phyloP scores from a whole-genome alignment of 2,113 vertebrate genomes.

The Oncorhynchus gorbuscha region DNA sequence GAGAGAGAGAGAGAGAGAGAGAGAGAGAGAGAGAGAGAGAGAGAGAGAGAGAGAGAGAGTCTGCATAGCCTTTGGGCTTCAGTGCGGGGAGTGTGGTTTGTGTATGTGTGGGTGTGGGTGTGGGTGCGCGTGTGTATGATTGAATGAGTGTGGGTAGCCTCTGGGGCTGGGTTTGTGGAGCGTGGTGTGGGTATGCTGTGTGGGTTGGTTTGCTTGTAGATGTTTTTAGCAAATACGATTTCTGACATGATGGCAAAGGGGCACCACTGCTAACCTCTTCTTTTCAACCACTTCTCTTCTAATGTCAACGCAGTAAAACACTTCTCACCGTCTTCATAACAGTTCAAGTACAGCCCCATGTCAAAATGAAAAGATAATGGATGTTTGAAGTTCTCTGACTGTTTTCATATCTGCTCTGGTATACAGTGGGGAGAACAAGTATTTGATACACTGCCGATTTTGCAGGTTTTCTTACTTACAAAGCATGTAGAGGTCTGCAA shows the following conservation, averaged over 20 bases:
- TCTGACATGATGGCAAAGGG: slow-evolving; percentile 49
- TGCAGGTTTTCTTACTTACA: too few relatives aligned
- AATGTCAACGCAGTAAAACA: slow-evolving; percentile 34
- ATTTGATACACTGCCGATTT: too few relatives aligned
- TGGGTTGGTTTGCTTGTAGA: slow-evolving; percentile 63
- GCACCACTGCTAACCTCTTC: slow-evolving; percentile 32
- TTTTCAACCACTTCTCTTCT: slow-evolving; percentile 50
- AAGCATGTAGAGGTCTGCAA: too few relatives aligned
- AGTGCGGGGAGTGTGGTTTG: slow-evolving; percentile 12
- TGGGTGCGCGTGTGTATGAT: slow-evolving; percentile 1
- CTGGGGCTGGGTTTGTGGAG: slow-evolving; percentile 12
- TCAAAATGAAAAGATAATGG: slow-evolving; percentile 29
- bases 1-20: too few relatives aligned
- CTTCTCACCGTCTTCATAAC: slow-evolving; percentile 30
- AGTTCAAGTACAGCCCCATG: slow-evolving; percentile 29
- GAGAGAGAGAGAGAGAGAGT: slow-evolving; percentile 21
- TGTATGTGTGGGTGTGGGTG: neutral
- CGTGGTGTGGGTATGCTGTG: slow-evolving; percentile 47
- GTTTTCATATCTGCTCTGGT: neutral
- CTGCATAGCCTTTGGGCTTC: slow-evolving; percentile 23
- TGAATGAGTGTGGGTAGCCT: slow-evolving; percentile 19
- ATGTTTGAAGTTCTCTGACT: neutral
- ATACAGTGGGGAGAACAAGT: neutral
- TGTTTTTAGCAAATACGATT: slow-evolving; percentile 58
- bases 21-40: neutral